These are phyloP conservation scores for Rhopalosiphum nymphaeae DNA, from an alignment of 2,888 invertebrate genomes.

Conservation along the genomic window DNA sequence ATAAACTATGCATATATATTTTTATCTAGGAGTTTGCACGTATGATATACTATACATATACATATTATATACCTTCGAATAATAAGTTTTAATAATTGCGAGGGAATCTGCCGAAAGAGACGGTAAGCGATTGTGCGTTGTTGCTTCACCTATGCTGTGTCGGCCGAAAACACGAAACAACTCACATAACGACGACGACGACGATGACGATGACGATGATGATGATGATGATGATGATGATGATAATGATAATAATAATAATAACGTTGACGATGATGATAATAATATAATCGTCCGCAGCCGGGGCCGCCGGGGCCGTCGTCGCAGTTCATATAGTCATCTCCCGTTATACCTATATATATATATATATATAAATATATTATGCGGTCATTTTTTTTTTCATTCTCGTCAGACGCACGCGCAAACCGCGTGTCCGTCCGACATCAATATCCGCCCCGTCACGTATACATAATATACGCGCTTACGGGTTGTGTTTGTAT, in stretches of 20 bases:
- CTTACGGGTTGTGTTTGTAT: background rate
- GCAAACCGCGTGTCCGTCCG: background rate
- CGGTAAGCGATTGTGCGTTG: background rate
- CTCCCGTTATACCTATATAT: constrained; percentile 2
- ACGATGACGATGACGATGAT: background rate
- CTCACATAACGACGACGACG: background rate
- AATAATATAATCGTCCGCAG: constrained; percentile 5
- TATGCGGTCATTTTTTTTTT: background rate
- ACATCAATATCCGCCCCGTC: constrained; percentile 40
- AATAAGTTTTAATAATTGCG: background rate
- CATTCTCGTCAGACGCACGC: background rate
- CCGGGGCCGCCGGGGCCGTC: background rate
- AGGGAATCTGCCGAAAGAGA: background rate
- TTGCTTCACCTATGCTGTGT: background rate
- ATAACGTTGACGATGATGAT: constrained; percentile 7
- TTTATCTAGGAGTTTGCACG: background rate
- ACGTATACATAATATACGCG: constrained; percentile 17
- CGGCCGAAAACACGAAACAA: constrained; percentile 9
- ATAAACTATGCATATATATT: background rate
- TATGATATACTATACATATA: background rate
- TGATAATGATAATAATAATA: background rate
- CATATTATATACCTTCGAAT: background rate
- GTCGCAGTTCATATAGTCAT: constrained; percentile 21
- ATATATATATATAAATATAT: background rate
- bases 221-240: background rate